A percentile compares a stretch with the other conserved stretches of the same genome.
Evolutionary conservation across 2,888 invertebrate species (phyloP).

Genomic region (Emmelina monodactyla): DNA sequence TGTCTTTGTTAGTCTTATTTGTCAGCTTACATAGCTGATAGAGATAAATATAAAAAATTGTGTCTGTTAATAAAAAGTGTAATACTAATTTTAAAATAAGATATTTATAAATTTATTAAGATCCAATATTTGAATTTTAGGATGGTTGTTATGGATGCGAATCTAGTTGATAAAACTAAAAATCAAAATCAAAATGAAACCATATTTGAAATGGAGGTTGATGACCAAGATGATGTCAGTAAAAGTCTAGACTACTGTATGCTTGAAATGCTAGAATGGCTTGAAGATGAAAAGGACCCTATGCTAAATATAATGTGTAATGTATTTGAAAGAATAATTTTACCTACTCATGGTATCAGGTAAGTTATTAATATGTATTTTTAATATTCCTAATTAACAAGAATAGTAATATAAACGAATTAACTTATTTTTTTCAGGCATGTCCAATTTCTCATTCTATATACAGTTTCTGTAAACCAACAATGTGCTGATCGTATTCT

Average conservation of each 20-base stretch:
- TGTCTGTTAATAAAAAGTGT: too few species aligned
- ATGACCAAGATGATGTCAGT: conserved; percentile 50
- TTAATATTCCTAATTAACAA: not conserved
- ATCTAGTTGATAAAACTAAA: conserved; percentile 58
- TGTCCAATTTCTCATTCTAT: conserved; percentile 55
- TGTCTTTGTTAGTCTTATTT: too few species aligned
- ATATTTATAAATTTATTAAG: too few species aligned
- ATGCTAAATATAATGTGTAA: conserved; percentile 67
- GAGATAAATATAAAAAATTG: too few species aligned
- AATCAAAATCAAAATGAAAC: conserved; percentile 44
- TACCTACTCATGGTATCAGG: conserved; percentile 82
- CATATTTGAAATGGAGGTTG: conserved; percentile 67
- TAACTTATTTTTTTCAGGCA: conserved; percentile 33
- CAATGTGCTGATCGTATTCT: conserved; percentile 47
- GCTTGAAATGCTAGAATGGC: conserved; percentile 74
- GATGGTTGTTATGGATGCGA: conserved; percentile 77
- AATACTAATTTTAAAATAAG: too few species aligned
- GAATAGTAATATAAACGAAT: conserved; percentile 4
- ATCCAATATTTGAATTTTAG: too few species aligned
- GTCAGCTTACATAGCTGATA: too few species aligned
- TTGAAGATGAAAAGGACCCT: conserved; percentile 69
- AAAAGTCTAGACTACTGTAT: conserved; percentile 78
- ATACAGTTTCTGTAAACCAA: conserved; percentile 55
- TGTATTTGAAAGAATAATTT: conserved; percentile 80
- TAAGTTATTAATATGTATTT: conserved; percentile 17